phyloP scores from a whole-genome alignment of 2,113 vertebrate genomes.

The Cnemophilus loriae region DNA sequence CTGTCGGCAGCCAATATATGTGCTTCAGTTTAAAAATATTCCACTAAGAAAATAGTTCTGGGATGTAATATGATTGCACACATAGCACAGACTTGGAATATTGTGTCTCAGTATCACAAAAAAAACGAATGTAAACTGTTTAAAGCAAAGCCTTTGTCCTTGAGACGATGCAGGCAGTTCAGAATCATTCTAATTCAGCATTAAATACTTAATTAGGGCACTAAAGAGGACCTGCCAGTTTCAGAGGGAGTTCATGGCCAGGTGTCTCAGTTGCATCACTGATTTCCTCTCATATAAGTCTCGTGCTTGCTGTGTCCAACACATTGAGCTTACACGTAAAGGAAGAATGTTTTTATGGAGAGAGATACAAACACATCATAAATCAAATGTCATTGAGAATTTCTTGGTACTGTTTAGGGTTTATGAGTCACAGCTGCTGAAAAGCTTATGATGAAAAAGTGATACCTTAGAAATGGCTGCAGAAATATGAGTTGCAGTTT shows the following conservation, averaged over 20 bases:
- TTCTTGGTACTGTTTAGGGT: not conserved
- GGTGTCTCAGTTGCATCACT: not conserved
- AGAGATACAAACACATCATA: not conserved
- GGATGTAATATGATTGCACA: not conserved
- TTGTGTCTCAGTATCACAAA: not conserved
- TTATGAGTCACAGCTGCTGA: slow-evolving; percentile 1
- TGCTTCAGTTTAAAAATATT: not conserved
- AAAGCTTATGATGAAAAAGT: not conserved
- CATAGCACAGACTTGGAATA: not conserved
- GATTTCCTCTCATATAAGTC: not conserved
- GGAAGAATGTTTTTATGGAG: not conserved
- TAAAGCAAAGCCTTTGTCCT: not conserved
- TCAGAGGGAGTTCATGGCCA: not conserved
- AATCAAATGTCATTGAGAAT: not conserved
- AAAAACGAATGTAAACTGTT: not conserved
- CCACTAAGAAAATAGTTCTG: not conserved
- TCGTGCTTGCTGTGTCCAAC: not conserved
- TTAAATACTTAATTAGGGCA: not conserved
- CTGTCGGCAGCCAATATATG: not conserved
- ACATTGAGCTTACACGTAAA: not conserved
- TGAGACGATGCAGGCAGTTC: not conserved
- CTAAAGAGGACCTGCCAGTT: not conserved
- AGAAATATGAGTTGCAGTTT: not conserved
- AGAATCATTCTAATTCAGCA: not conserved
- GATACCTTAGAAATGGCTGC: not conserved